Evolutionary conservation across 2,113 vertebrate genomes (phyloP).

Genomic region (Silurus asotus): DNA sequence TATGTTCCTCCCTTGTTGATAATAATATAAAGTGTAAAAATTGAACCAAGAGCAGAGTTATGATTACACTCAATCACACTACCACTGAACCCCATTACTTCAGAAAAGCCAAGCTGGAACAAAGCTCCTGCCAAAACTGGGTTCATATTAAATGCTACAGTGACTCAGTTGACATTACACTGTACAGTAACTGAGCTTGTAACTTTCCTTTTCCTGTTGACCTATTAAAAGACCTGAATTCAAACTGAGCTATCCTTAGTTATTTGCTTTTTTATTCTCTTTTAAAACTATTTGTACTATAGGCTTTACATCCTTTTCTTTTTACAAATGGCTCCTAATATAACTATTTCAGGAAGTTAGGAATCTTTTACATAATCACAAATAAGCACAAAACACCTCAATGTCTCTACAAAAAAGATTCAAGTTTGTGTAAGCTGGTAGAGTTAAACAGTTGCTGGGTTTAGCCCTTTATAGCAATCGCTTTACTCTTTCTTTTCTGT

Average conservation of each 20-base stretch:
- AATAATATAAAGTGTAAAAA: conserved; percentile 1
- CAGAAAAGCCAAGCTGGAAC: background rate
- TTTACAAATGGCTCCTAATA: background rate
- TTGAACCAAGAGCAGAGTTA: background rate
- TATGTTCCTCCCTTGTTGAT: background rate
- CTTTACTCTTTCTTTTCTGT: background rate
- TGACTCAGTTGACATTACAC: conserved; percentile 10
- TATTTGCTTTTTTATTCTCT: background rate
- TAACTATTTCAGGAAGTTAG: background rate
- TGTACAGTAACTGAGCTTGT: background rate
- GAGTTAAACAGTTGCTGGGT: background rate
- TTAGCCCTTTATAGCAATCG: background rate
- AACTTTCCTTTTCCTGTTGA: background rate
- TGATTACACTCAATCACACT: background rate
- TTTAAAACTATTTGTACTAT: background rate
- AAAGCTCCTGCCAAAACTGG: background rate
- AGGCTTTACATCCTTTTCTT: background rate
- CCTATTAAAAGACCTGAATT: background rate
- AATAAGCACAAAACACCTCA: background rate
- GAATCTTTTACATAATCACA: background rate
- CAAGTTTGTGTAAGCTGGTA: background rate
- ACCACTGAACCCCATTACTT: background rate
- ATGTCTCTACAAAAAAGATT: background rate
- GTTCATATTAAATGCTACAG: background rate
- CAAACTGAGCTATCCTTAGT: background rate